These are phyloP conservation scores for Sebastes trivittatus DNA, from an alignment of 2,797 vertebrate genomes.

Conservation along the genomic window DNA sequence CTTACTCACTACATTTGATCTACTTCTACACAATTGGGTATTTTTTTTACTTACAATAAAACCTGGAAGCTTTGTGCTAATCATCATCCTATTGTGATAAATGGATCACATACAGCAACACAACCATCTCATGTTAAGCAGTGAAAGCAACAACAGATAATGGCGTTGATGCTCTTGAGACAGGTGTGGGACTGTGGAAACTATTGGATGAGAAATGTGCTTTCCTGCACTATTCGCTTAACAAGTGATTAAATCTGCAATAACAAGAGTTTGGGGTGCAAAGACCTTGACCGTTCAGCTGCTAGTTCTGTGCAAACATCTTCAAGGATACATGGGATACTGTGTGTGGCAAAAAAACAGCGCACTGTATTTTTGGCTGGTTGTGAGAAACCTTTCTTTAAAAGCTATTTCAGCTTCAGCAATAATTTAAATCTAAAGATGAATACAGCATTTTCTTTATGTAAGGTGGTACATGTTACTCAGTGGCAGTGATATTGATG, in stretches of 20 bases:
- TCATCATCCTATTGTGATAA: too few species aligned
- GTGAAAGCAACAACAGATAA: neutral
- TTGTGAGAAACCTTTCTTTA: neutral
- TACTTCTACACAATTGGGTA: neutral
- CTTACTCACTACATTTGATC: neutral
- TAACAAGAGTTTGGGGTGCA: constrained; percentile 34
- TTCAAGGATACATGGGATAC: neutral
- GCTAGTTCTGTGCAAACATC: constrained; percentile 18
- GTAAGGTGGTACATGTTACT: neutral
- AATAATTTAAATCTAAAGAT: neutral
- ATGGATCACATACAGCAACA: neutral
- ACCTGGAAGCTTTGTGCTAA: neutral
- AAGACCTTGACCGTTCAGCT: constrained; percentile 20
- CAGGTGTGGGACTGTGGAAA: constrained; percentile 21
- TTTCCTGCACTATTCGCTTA: constrained; percentile 44
- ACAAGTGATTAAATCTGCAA: constrained; percentile 62
- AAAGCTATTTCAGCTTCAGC: neutral
- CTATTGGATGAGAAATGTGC: constrained; percentile 50
- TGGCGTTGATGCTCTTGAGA: constrained; percentile 30
- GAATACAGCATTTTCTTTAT: neutral
- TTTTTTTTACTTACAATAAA: neutral
- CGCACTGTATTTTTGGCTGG: neutral
- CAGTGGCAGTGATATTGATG: neutral
- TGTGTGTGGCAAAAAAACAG: neutral
- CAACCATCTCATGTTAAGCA: neutral